A percentile compares a stretch with the other conserved stretches of the same genome.
phyloP scores from a whole-genome alignment of 2,113 vertebrate species.

The Xenopus tropicalis region DNA sequence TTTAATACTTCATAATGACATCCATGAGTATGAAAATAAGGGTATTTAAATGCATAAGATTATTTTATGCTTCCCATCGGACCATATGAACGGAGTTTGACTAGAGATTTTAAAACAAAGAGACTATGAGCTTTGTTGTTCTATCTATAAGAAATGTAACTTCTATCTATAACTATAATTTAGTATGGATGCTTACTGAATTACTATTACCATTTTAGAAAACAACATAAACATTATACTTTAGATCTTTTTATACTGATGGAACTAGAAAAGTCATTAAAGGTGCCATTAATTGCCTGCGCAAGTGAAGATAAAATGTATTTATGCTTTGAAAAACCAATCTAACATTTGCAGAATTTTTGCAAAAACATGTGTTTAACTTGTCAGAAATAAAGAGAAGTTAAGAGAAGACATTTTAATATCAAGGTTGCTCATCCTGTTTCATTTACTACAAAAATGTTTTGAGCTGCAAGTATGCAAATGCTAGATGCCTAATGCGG shows the following conservation, averaged over 20 bases:
- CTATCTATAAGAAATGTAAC: conserved; percentile 28
- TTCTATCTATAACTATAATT: conserved; percentile 13
- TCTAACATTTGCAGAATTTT: too few species aligned
- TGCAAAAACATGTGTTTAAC: too few species aligned
- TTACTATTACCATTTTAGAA: background rate
- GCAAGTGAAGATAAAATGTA: background rate
- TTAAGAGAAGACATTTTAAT: too few species aligned
- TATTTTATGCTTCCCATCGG: conserved; percentile 45
- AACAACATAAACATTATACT: conserved; percentile 1
- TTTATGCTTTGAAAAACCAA: background rate
- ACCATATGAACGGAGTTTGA: conserved; percentile 37
- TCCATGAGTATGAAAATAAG: conserved; percentile 51
- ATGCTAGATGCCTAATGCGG: too few species aligned
- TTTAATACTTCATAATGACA: conserved; percentile 51
- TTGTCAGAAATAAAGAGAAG: too few species aligned
- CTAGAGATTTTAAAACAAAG: conserved; percentile 51
- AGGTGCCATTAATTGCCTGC: background rate
- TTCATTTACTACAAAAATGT: too few species aligned
- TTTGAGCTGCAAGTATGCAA: too few species aligned
- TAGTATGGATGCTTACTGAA: conserved; percentile 20
- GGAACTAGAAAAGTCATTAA: background rate
- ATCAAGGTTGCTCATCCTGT: too few species aligned
- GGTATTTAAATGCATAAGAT: conserved; percentile 57
- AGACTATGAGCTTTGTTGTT: conserved; percentile 31
- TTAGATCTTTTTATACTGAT: background rate